Conservation (phyloP, 2,888 invertebrate species). For the Gnatocerus cornutus region DNA sequence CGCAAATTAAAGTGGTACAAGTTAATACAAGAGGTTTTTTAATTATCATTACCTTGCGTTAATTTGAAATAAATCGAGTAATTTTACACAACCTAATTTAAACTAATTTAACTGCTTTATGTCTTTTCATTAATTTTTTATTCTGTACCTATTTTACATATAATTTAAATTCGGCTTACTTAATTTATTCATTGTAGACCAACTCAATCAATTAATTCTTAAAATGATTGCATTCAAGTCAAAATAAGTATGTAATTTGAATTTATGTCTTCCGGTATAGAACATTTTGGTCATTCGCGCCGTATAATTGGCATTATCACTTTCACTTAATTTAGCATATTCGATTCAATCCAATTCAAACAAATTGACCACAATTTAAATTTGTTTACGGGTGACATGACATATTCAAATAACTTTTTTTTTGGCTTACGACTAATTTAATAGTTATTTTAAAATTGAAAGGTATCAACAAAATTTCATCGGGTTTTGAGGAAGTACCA, state of each 20-base stretch:
- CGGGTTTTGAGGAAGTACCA: slow-evolving; percentile 21
- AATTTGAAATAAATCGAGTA: slow-evolving; percentile 35
- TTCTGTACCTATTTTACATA: slow-evolving; percentile 31
- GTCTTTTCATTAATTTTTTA: slow-evolving; percentile 39
- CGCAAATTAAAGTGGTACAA: slow-evolving; percentile 2
- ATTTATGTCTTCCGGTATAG: slow-evolving; percentile 38
- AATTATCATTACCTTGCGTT: slow-evolving; percentile 22
- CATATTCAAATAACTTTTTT: slow-evolving; percentile 25
- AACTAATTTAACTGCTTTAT: slow-evolving; percentile 39
- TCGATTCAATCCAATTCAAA: slow-evolving; percentile 24
- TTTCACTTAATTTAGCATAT: slow-evolving; percentile 29
- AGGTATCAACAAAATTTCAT: slow-evolving; percentile 14
- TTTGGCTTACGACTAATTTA: slow-evolving; percentile 14
- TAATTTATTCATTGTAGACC: slow-evolving; percentile 31
- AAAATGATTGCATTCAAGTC: slow-evolving; percentile 43
- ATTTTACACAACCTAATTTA: slow-evolving; percentile 30
- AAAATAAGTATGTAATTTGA: slow-evolving; percentile 39
- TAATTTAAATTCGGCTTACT: slow-evolving; percentile 41
- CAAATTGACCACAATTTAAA: slow-evolving; percentile 33
- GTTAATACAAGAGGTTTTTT: slow-evolving; percentile 26
- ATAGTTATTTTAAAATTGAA: slow-evolving; percentile 28
- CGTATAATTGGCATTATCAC: slow-evolving; percentile 33
- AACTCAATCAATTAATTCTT: slow-evolving; percentile 40
- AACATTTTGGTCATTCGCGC: slow-evolving; percentile 22
- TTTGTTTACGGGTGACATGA: slow-evolving; percentile 17